Conservation (phyloP, 2,888 invertebrate species). For the Eristalinus sepulchralis region DNA sequence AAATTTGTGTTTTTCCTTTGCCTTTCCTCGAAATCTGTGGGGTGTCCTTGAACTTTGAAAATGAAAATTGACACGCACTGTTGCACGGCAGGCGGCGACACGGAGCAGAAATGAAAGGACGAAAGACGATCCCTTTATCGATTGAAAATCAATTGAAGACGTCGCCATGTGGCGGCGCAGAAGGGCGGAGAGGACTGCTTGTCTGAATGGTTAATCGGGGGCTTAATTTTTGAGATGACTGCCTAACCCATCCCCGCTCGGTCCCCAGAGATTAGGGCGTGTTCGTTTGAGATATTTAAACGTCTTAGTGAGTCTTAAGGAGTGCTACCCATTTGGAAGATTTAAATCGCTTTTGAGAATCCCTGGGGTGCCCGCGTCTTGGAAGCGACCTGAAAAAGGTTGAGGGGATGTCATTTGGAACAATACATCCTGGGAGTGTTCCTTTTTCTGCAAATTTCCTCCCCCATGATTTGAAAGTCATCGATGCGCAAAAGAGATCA, state of each 20-base stretch:
- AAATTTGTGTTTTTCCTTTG: neutral
- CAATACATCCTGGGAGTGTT: neutral
- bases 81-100: neutral
- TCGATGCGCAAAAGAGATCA: neutral
- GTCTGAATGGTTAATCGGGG: constrained; percentile 8
- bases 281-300: constrained; percentile 19
- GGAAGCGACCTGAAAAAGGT: neutral
- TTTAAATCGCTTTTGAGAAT: neutral
- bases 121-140: neutral
- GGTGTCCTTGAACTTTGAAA: constrained; percentile 17
- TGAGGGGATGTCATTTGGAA: neutral
- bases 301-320: neutral
- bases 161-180: neutral
- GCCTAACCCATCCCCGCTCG: neutral
- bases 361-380: neutral
- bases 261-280: neutral
- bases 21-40: neutral
- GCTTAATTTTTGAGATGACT: neutral
- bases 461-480: neutral
- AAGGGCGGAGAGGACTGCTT: neutral
- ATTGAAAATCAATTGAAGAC: neutral
- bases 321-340: constrained; percentile 1
- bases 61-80: neutral
- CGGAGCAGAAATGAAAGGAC: neutral
- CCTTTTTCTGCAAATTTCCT: neutral